These are phyloP conservation scores for Tridacna crocea DNA, from an alignment of 2,888 invertebrate genomes.

Conservation along the genomic window DNA sequence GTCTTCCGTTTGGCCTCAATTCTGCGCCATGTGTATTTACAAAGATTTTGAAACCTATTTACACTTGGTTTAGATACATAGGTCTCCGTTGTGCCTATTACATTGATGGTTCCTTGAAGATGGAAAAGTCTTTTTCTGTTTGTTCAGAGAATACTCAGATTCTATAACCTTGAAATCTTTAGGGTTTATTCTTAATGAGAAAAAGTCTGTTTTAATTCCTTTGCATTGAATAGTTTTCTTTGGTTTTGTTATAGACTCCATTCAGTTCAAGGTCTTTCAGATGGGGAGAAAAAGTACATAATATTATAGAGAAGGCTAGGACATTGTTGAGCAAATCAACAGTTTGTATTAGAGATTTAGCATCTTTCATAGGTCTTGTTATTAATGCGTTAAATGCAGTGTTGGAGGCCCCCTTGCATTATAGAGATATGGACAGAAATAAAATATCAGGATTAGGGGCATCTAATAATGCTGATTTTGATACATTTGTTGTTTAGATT, in stretches of 20 bases:
- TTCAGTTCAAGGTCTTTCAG: conserved; percentile 1
- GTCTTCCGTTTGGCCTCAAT: not conserved
- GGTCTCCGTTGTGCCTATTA: conserved; percentile 37
- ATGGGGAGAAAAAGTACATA: not conserved
- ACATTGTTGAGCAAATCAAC: not conserved
- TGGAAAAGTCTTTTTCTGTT: conserved; percentile 12
- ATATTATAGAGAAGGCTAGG: not conserved
- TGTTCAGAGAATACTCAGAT: not conserved
- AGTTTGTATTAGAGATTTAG: not conserved
- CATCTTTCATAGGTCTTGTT: conserved; percentile 43
- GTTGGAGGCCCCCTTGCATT: conserved; percentile 44
- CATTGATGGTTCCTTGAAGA: conserved; percentile 38
- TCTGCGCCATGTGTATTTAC: conserved; percentile 12
- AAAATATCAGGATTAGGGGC: conserved; percentile 23
- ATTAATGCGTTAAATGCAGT: conserved; percentile 44
- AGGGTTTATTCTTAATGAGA: not conserved
- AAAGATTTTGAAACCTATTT: conserved; percentile 33
- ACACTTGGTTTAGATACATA: conserved; percentile 28
- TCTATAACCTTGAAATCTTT: not conserved
- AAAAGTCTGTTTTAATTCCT: not conserved
- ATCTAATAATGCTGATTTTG: conserved; percentile 12
- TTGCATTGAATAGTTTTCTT: not conserved
- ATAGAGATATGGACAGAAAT: conserved; percentile 42
- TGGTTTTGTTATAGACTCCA: not conserved
- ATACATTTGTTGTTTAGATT: not conserved